phyloP scores from a whole-genome alignment of 1,140 invertebrate species.

The Potamilus streckersoni region DNA sequence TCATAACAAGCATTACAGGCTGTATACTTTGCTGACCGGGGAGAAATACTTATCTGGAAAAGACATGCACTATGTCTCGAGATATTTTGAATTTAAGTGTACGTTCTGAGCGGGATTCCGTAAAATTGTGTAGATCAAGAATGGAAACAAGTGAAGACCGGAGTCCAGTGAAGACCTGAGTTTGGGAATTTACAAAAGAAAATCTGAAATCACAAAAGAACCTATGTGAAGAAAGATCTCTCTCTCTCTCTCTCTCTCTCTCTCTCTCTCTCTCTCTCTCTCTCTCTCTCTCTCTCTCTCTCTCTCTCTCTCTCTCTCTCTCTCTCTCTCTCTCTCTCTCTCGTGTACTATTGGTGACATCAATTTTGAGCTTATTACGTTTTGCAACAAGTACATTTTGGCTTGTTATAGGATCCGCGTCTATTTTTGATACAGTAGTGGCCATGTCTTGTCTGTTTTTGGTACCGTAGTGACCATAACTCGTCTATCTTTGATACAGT shows the following conservation, averaged over 20 bases:
- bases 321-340: too few species aligned
- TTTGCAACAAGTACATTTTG: conserved; percentile 13
- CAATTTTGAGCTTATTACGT: background rate
- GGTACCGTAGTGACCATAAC: too few species aligned
- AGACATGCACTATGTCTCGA: conserved; percentile 7
- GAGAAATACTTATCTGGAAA: conserved; percentile 12
- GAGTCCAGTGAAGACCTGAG: conserved; percentile 12
- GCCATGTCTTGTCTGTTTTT: conserved; percentile 6
- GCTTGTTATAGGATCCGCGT: conserved; percentile 23
- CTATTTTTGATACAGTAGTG: background rate
- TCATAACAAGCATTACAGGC: conserved; percentile 35
- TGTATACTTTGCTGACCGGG: conserved; percentile 12
- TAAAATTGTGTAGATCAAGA: conserved; percentile 13
- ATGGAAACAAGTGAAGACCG: conserved; percentile 12
- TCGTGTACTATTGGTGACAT: background rate
- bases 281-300: too few species aligned
- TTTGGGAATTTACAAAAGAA: conserved; percentile 71
- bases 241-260: too few species aligned
- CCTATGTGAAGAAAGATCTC: background rate
- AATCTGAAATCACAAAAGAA: conserved; percentile 73
- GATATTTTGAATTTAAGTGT: conserved; percentile 10
- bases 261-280: too few species aligned
- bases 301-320: too few species aligned
- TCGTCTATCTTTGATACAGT: too few species aligned
- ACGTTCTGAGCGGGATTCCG: background rate